Evolutionary conservation across 1,140 invertebrate genomes (phyloP).

Genomic region (Drosophila baimaii): DNA sequence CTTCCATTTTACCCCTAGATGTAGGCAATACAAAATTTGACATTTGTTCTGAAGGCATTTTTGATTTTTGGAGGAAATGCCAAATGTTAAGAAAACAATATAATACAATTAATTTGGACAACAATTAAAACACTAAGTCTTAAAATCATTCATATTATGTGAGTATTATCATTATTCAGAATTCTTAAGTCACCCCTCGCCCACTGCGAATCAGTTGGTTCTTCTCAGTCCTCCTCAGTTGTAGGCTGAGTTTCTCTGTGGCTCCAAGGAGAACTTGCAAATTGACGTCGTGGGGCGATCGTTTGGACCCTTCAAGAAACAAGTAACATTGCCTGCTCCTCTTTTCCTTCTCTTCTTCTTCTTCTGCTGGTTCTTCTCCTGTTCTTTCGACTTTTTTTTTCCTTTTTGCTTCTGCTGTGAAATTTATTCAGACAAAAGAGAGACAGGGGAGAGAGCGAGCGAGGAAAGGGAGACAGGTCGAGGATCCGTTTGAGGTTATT

Average conservation of each 20-base stretch:
- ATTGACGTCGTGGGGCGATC: constrained; percentile 72
- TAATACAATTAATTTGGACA: too few species aligned
- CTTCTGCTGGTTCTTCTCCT: constrained; percentile 25
- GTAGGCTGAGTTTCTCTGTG: constrained; percentile 24
- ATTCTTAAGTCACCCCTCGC: constrained; percentile 1
- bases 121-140: accelerated
- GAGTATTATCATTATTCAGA: neutral
- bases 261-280: constrained; percentile 61
- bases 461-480: constrained; percentile 28
- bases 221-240: constrained; percentile 18
- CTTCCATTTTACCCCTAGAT: neutral
- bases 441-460: constrained; percentile 1
- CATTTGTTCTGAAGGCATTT: neutral
- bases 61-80: neutral
- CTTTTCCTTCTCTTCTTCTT: constrained; percentile 32
- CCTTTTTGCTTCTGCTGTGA: constrained; percentile 37
- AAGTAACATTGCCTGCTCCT: constrained; percentile 45
- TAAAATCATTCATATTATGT: neutral
- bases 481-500: constrained; percentile 65
- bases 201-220: constrained; percentile 19
- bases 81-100: too few species aligned
- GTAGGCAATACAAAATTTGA: neutral
- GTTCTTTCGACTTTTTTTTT: constrained; percentile 11
- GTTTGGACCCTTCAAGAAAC: constrained; percentile 66
- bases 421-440: constrained; percentile 43